A percentile compares a stretch with the other conserved stretches of the same genome.
These are phyloP conservation scores for Caenorhabditis japonica DNA, from an alignment of 2,888 invertebrate genomes.

Conservation along the genomic window DNA sequence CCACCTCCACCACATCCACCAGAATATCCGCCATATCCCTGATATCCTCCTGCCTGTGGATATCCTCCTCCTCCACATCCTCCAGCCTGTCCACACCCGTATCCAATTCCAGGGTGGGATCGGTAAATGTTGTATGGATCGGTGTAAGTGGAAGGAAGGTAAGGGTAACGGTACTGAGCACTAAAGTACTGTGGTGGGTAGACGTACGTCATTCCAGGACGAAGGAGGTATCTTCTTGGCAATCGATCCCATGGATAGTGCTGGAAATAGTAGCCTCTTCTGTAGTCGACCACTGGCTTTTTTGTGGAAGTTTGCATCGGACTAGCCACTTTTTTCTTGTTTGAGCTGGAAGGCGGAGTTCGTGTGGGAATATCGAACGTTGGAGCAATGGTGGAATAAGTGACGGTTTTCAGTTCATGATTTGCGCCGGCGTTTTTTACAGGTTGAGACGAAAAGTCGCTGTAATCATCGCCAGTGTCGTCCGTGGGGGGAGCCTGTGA, in stretches of 20 bases:
- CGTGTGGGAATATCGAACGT: slow-evolving; percentile 54
- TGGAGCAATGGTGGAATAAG: slow-evolving; percentile 53
- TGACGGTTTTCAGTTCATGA: slow-evolving; percentile 53
- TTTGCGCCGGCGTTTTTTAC: slow-evolving; percentile 50
- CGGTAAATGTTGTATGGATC: slow-evolving; percentile 62
- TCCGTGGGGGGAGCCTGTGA: slow-evolving; percentile 4
- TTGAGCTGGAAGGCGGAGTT: slow-evolving; percentile 26
- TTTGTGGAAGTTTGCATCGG: slow-evolving; percentile 8
- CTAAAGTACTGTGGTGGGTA: slow-evolving; percentile 54
- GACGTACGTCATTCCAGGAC: slow-evolving; percentile 58
- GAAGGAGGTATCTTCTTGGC: slow-evolving; percentile 57
- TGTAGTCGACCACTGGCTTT: slow-evolving; percentile 23
- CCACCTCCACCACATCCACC: slow-evolving; percentile 44
- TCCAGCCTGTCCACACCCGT: slow-evolving; percentile 44
- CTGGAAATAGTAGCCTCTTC: slow-evolving; percentile 59
- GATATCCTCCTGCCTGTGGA: slow-evolving; percentile 4
- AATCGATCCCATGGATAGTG: slow-evolving; percentile 64
- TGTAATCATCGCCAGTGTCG: slow-evolving; percentile 37
- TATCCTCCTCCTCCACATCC: slow-evolving; percentile 45
- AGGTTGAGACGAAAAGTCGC: slow-evolving; percentile 31
- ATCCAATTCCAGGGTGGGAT: slow-evolving; percentile 58
- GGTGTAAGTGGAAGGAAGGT: slow-evolving; percentile 32
- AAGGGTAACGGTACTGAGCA: slow-evolving; percentile 46
- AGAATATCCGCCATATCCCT: slow-evolving; percentile 31
- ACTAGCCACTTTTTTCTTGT: slow-evolving; percentile 10